Evolutionary conservation across 2,113 vertebrate genomes (phyloP).

Genomic region (Crotalus tigris): DNA sequence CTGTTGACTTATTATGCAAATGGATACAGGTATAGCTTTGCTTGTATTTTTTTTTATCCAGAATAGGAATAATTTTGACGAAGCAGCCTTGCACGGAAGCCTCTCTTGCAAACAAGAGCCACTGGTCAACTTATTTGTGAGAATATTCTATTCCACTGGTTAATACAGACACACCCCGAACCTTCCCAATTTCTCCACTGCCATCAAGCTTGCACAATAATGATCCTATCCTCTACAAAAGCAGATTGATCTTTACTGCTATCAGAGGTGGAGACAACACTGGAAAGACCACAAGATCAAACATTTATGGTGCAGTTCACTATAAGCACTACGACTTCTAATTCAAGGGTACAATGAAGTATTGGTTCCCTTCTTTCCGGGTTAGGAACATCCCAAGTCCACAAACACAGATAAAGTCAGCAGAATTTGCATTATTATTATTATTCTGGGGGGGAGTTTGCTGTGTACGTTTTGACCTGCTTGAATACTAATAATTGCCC

Average conservation of each 20-base stretch:
- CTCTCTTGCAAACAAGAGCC: not conserved
- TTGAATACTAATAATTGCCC: not conserved
- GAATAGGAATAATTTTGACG: not conserved
- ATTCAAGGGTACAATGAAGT: constrained; percentile 51
- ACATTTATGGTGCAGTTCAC: constrained; percentile 46
- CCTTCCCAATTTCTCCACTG: not conserved
- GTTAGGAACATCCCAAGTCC: not conserved
- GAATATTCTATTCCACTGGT: not conserved
- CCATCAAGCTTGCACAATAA: not conserved
- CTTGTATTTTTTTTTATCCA: not conserved
- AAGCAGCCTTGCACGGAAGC: not conserved
- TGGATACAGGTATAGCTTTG: not conserved
- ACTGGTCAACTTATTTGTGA: not conserved
- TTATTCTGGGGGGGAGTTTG: fast-evolving
- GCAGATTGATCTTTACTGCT: not conserved
- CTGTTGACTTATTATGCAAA: not conserved
- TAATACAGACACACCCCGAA: not conserved
- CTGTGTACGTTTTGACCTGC: not conserved
- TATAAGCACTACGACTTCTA: constrained; percentile 40
- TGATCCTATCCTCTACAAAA: not conserved
- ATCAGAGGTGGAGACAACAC: constrained; percentile 41
- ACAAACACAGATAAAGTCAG: not conserved
- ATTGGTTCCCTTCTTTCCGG: not conserved
- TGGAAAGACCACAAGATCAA: constrained; percentile 22
- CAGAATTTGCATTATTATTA: not conserved